Evolutionary conservation across 2,113 vertebrate species (phyloP), one percentile per base, ranked within the genome.

Genomic region (Bubo blakistoni): DNA sequence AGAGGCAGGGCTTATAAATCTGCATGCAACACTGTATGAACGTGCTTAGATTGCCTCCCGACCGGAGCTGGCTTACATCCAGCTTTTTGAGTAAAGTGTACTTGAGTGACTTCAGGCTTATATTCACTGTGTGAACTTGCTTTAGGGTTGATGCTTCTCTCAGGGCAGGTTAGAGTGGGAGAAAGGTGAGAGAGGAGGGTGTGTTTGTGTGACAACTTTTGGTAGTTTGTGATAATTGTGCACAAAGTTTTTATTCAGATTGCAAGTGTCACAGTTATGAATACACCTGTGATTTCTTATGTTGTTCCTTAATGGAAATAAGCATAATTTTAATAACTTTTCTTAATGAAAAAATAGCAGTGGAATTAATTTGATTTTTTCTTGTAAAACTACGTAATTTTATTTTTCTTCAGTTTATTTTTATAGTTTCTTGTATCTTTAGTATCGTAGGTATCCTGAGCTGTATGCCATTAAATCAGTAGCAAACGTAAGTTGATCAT

Each of bases 1-100:
- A 86, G 93, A 91, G 65, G 63, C 94, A 94, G 81, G 77, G 91
- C 29, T 97, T 92, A 84, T 89, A 97, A 96, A 92, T 93, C 80
- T 96, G 89, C 91, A 87, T 92, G 74, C 91, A 91, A 20, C 72
- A 38, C 76, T 38, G 46, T 88, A 54, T 36, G 92, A 77, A 90
- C 29, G 71, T 95, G 91, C 62, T 91, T n/a, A 92, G 77, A 71
- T 95, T 96, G 83, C 91, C 91, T 92, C 52, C 61, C 89, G 69
- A 11, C n/a, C 8, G 5, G 51, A 89, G 89, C 86, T 97, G 96
- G 91, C 86, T 92, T 40, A 30, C 38, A 51, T 92, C 80, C 93
- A 92, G 24, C 62, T 79, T 84, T 63, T 19, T 54, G 15, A 59
- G 29, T 18, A 70, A 73, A 82, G 54, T 42, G 58, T 49, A 52